phyloP scores from a whole-genome alignment of 2,797 vertebrate species.

The Sebastes cheni region DNA sequence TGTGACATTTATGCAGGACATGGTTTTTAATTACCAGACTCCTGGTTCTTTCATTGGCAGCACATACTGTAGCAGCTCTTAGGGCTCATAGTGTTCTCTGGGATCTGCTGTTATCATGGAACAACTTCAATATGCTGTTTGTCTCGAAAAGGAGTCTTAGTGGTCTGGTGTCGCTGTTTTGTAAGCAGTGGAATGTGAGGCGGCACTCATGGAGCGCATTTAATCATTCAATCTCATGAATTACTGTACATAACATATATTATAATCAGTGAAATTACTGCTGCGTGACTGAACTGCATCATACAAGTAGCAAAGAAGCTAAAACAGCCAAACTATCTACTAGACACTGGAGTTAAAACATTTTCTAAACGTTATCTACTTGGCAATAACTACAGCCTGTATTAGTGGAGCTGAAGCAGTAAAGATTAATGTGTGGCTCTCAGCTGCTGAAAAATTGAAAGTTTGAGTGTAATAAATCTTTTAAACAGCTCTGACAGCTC shows the following conservation, averaged over 20 bases:
- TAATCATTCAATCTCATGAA: neutral
- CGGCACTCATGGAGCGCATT: neutral
- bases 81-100: neutral
- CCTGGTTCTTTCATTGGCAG: constrained; percentile 48
- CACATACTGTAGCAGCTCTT: constrained; percentile 8
- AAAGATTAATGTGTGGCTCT: constrained; percentile 48
- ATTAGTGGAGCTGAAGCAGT: neutral
- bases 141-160: neutral
- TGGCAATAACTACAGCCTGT: neutral
- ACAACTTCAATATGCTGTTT: constrained; percentile 8
- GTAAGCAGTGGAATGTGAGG: neutral
- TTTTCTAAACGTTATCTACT: constrained; percentile 8
- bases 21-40: constrained; percentile 57
- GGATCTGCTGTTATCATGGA: constrained; percentile 25
- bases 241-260: neutral
- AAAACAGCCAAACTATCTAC: neutral
- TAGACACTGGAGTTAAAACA: neutral
- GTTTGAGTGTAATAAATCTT: constrained; percentile 49
- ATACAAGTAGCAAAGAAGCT: too few relatives aligned
- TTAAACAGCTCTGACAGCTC: constrained; percentile 49
- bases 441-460: constrained; percentile 42
- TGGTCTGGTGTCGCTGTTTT: neutral
- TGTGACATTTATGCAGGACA: constrained; percentile 61
- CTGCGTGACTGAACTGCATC: neutral
- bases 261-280: neutral